Evolutionary conservation across 2,113 vertebrate genomes (phyloP), one percentile per base, ranked within the genome.

Genomic region (Psittacus erithacus): DNA sequence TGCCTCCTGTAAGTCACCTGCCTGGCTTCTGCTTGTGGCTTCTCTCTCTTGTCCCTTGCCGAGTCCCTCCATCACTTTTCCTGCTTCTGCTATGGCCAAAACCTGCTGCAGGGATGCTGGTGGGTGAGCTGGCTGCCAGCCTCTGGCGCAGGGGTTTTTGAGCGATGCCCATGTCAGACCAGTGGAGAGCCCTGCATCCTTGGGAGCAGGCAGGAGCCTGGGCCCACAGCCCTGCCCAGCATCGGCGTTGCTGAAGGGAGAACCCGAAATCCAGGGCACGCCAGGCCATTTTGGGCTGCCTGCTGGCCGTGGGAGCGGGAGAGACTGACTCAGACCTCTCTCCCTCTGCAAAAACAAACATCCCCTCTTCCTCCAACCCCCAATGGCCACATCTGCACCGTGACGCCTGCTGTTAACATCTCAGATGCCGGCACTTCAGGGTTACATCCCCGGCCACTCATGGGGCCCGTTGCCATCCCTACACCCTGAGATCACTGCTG

Each of bases 1-100:
- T 99, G 99, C 93, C 97, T 99, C 25, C 97, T 99, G 98, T 99
- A 92, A 99, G 99, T 96, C 23, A 15, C 60, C 43, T 97, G 92
- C 52, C 46, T 18, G 7, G 8, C 33, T 44, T 31, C 79, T 80
- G 60, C n/a, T 6, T 0, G 7, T 2, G 1, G 7, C 50, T 64
- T 60, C 82, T 49, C 28, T 5, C 67, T 15, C 86, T 22, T 4
- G 7, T 23, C 41, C 31, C 60, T 49, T n/a, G n/a, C 46, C 0
- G 2, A 28, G 28, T 53, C 31, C 41, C 27, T 82, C 67, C 57
- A 77, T 29, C 41, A 31, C 71, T 49, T 17, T 53, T 24, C 62
- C 55, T 1, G 5, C 44, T 41, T 47, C 69, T 64, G 39, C 44
- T 33, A 6, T 29, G 3, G 17, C 68, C 55, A 29, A 28, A 69